Evolutionary conservation across 2,888 invertebrate genomes (phyloP).

Genomic region (Cyclophora albipunctata): DNA sequence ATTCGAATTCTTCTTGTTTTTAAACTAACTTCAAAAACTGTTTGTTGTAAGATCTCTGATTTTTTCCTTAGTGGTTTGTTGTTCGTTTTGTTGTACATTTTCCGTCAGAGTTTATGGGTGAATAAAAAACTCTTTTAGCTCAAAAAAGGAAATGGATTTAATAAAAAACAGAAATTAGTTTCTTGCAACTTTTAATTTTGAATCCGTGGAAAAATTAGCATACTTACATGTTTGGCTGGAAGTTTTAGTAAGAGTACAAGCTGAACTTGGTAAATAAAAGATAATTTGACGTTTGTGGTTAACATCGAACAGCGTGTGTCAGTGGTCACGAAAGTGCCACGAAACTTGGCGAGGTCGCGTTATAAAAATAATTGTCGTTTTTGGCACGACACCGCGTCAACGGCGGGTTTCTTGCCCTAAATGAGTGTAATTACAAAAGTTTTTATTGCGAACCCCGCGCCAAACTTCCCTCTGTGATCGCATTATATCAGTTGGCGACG

Average conservation of each 20-base stretch:
- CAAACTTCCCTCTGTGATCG: conserved; percentile 56
- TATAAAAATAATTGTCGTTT: conserved; percentile 66
- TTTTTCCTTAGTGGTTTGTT: too few species aligned
- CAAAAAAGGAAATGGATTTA: too few species aligned
- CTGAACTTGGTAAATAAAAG: too few species aligned
- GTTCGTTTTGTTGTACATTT: too few species aligned
- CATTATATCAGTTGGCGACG: conserved; percentile 34
- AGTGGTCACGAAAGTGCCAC: conserved; percentile 26
- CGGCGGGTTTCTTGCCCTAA: conserved; percentile 59
- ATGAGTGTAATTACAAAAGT: conserved; percentile 73
- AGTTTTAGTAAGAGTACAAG: too few species aligned
- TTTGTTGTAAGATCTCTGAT: too few species aligned
- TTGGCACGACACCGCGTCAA: conserved; percentile 71
- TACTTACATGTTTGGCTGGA: too few species aligned
- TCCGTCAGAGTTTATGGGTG: too few species aligned
- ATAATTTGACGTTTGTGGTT: not conserved
- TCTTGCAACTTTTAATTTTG: too few species aligned
- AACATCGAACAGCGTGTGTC: conserved; percentile 16
- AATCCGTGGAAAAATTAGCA: too few species aligned
- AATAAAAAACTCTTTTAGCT: too few species aligned
- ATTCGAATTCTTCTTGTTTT: not conserved
- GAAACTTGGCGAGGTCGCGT: conserved; percentile 38
- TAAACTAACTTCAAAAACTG: not conserved
- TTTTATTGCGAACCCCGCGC: conserved; percentile 68
- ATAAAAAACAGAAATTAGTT: too few species aligned